phyloP scores from a whole-genome alignment of 1,140 invertebrate species.

The Pseudomyrmex sp. region DNA sequence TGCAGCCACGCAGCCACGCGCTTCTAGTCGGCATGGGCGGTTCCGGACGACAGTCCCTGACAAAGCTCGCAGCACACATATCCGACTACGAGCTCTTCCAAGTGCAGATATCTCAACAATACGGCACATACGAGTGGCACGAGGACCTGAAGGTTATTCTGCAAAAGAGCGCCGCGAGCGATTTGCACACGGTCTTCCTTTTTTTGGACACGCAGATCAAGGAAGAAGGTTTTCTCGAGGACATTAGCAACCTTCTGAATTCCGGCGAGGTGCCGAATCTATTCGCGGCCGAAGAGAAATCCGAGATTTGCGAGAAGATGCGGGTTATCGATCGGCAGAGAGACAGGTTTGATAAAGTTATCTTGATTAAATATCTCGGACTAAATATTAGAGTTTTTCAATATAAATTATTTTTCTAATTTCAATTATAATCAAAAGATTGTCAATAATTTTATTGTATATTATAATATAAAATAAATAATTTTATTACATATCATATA shows the following conservation, averaged over 20 bases:
- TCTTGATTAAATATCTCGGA: too few relatives aligned
- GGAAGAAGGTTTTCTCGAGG: slow-evolving; percentile 96
- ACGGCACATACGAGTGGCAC: slow-evolving; percentile 94
- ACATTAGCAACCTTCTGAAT: slow-evolving; percentile 97
- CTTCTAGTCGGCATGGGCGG: slow-evolving; percentile 96
- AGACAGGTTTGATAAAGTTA: slow-evolving; percentile 84
- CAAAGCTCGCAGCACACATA: slow-evolving; percentile 95
- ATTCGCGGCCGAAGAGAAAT: slow-evolving; percentile 94
- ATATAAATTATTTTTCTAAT: too few relatives aligned
- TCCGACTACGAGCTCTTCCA: slow-evolving; percentile 96
- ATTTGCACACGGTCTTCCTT: slow-evolving; percentile 95
- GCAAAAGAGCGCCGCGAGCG: slow-evolving; percentile 92
- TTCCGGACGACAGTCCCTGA: slow-evolving; percentile 95
- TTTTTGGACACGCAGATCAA: slow-evolving; percentile 97
- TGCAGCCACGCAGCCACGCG: slow-evolving; percentile 94
- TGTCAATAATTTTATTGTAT: too few relatives aligned
- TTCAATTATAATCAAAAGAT: too few relatives aligned
- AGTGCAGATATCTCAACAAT: slow-evolving; percentile 96
- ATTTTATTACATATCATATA: too few relatives aligned
- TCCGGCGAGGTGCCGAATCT: slow-evolving; percentile 97
- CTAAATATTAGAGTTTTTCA: too few relatives aligned
- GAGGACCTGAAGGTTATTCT: slow-evolving; percentile 95
- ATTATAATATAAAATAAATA: too few relatives aligned
- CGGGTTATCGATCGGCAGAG: slow-evolving; percentile 94
- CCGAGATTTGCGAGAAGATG: slow-evolving; percentile 98